Conservation (phyloP, 2,888 invertebrate species). For the Diarsia brunnea region DNA sequence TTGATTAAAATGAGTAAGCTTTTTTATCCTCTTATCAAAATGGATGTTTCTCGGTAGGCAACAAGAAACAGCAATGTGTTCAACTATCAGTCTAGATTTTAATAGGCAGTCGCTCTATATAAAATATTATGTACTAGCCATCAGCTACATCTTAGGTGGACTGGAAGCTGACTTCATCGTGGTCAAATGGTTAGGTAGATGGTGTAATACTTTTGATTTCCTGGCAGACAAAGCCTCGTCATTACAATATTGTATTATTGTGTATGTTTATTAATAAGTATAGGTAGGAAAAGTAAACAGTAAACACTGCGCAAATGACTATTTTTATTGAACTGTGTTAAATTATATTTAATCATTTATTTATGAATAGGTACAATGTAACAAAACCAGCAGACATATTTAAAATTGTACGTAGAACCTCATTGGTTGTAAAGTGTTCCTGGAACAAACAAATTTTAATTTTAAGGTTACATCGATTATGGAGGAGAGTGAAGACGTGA, state of each 20-base stretch:
- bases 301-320: slow-evolving; percentile 47
- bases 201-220: background rate
- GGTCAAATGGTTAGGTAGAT: background rate
- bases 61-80: background rate
- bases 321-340: slow-evolving; percentile 47
- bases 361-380: slow-evolving; percentile 18
- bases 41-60: background rate
- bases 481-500: slow-evolving; percentile 83
- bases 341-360: slow-evolving; percentile 48
- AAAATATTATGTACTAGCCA: background rate
- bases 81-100: background rate
- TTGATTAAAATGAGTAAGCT: slow-evolving; percentile 15
- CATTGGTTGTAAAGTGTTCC: slow-evolving; percentile 58
- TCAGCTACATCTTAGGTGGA: background rate
- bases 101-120: background rate
- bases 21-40: background rate
- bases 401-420: slow-evolving; percentile 23
- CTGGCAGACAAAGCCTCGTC: background rate
- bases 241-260: background rate
- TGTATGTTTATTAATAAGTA: background rate
- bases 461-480: slow-evolving; percentile 86
- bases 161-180: background rate
- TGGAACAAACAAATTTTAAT: slow-evolving; percentile 77
- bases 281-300: slow-evolving; percentile 34
- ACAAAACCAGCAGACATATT: background rate